phyloP scores from a whole-genome alignment of 2,797 vertebrate species.

The Serranus cabrilla region DNA sequence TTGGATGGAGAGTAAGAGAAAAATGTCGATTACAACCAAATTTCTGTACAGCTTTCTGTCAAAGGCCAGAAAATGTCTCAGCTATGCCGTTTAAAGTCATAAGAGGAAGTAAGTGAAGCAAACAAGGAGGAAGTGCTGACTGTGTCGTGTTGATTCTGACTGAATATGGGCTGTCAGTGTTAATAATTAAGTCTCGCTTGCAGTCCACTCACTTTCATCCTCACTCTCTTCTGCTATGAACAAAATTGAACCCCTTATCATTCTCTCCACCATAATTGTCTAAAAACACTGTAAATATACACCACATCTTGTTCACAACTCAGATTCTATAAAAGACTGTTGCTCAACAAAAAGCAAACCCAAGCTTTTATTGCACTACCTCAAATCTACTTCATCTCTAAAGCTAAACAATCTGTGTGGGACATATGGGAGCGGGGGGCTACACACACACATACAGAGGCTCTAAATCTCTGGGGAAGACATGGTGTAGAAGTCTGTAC shows the following conservation, averaged over 20 bases:
- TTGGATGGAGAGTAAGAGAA: not conserved
- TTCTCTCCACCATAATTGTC: not conserved
- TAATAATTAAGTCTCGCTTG: conserved; percentile 63
- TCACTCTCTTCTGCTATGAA: not conserved
- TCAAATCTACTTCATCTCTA: conserved; percentile 17
- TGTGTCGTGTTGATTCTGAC: conserved; percentile 57
- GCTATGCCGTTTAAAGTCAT: conserved; percentile 51
- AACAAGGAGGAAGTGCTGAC: conserved; percentile 78
- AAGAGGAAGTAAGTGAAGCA: conserved; percentile 77
- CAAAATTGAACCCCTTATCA: not conserved
- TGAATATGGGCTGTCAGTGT: conserved; percentile 55
- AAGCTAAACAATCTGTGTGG: conserved; percentile 33
- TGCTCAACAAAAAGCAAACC: conserved; percentile 24
- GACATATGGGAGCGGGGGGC: conserved; percentile 15
- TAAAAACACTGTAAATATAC: not conserved
- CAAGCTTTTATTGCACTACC: not conserved
- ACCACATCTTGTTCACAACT: conserved; percentile 1
- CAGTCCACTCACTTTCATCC: conserved; percentile 34
- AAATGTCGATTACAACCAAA: not conserved
- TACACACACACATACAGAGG: conserved; percentile 51
- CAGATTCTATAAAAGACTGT: not conserved
- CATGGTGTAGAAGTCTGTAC: conserved; percentile 38
- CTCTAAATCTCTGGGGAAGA: conserved; percentile 47
- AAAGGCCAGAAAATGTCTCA: conserved; percentile 39
- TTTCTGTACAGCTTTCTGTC: conserved; percentile 15